Evolutionary conservation across 2,797 vertebrate species (phyloP), one percentile per base, ranked within the genome.

Genomic region (Pelochelys cantorii): DNA sequence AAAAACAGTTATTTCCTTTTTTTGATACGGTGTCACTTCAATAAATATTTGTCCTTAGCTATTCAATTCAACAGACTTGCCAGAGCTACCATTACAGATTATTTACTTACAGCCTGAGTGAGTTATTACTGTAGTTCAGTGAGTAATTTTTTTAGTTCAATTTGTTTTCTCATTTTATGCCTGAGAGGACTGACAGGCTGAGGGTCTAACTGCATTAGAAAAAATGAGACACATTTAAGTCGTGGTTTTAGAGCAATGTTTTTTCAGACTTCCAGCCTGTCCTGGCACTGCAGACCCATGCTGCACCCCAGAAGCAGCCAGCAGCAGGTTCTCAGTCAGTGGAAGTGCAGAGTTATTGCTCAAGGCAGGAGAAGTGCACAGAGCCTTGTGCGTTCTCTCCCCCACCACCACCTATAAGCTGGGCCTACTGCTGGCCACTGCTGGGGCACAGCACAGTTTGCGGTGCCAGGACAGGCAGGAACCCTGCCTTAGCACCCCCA

Each of bases 11-110:
- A 57, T 52, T 92, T 94, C 71, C 81, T 31, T 90, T 10, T 5
- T 74, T 90, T 55, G 11, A 75, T 42, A 48, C 3, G 3, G 34
- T 25, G 7, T 80, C 74, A 75, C 23, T 25, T 25, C 23, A 75
- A 48, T 15, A 89, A 91, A 25, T 13, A 83, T 22, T 84, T 85
- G 59, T 54, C 59, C 81, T 87, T 52, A 71, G 59, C 83, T 92
- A 75, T 93, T 95, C 88, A 90, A 74, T 48, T 89, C 77, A 75
- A 75, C 37, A 25, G 42, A 55, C 25, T 62, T 84, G 75, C 62
- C 87, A 93, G 57, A 95, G 86, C 57, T 79, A 74, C 87, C 81
- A 79, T 90, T 89, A 92, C 1, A 87, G 68, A 31, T 83, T 79
- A 93, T 86, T 92, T 95, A 93, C 56, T 84, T 84, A 56, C 37